Evolutionary conservation across 2,888 invertebrate species (phyloP).

Genomic region (Pollenia labialis): DNA sequence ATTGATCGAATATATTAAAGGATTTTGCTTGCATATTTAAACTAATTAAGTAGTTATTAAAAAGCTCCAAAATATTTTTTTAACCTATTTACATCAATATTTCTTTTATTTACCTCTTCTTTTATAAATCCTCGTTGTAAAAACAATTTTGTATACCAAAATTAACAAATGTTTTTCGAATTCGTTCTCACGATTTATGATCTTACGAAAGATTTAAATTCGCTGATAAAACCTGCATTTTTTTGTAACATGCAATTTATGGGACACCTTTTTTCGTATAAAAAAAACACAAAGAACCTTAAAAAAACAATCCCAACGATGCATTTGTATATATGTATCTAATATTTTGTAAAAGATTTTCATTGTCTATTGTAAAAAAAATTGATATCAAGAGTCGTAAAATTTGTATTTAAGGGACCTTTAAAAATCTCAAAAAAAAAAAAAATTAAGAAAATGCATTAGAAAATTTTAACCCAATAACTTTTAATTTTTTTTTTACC

Average conservation of each 20-base stretch:
- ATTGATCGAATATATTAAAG: too few species aligned
- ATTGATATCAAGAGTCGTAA: slow-evolving; percentile 70
- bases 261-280: slow-evolving; percentile 57
- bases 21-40: too few species aligned
- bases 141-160: too few species aligned
- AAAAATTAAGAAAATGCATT: slow-evolving; percentile 34
- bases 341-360: neutral
- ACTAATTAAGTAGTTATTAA: too few species aligned
- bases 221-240: slow-evolving; percentile 70
- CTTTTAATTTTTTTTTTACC: slow-evolving; percentile 3
- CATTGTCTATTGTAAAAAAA: slow-evolving; percentile 54
- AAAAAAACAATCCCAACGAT: slow-evolving; percentile 50
- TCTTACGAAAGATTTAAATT: slow-evolving; percentile 52
- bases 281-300: slow-evolving; percentile 38
- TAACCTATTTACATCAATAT: too few species aligned
- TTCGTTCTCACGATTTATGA: slow-evolving; percentile 51
- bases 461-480: slow-evolving; percentile 2
- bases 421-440: slow-evolving; percentile 53
- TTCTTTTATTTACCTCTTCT: too few species aligned
- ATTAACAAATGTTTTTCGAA: too few species aligned
- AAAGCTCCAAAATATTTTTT: too few species aligned
- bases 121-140: too few species aligned
- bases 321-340: slow-evolving; percentile 5
- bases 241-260: slow-evolving; percentile 66
- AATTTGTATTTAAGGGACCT: slow-evolving; percentile 62